phyloP scores from a whole-genome alignment of 1,140 invertebrate genomes.

The Drosophila sulfurigaster region DNA sequence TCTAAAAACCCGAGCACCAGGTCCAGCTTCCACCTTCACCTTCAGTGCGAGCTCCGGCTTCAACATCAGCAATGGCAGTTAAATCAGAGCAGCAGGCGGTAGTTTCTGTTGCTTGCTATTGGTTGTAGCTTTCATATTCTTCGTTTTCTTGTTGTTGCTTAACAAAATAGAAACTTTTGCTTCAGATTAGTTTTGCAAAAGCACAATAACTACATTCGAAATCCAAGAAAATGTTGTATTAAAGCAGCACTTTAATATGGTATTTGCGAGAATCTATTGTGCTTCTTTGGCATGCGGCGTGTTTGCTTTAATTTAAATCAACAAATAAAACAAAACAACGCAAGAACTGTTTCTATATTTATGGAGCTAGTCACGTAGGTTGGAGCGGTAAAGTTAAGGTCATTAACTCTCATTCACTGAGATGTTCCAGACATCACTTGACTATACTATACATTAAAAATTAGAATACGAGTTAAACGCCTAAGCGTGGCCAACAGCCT shows the following conservation, averaged over 20 bases:
- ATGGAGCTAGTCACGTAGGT: conserved; percentile 10
- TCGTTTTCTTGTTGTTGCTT: conserved; percentile 31
- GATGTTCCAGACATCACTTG: conserved; percentile 12
- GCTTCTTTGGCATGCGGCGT: background rate
- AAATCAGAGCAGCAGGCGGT: conserved; percentile 46
- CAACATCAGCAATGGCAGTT: conserved; percentile 13
- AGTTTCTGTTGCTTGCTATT: conserved; percentile 22
- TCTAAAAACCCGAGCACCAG: too few species aligned
- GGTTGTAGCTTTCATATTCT: conserved; percentile 4
- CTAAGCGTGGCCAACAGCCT: background rate
- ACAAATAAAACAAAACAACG: background rate
- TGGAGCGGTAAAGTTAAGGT: conserved; percentile 34
- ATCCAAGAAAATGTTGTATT: background rate
- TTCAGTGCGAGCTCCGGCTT: too few species aligned
- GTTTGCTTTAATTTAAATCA: conserved; percentile 17
- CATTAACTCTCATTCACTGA: conserved; percentile 52
- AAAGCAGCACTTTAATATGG: background rate
- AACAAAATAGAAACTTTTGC: conserved; percentile 56
- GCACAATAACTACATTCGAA: conserved; percentile 60
- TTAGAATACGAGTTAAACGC: conserved; percentile 33
- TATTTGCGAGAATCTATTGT: background rate
- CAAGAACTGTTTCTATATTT: background rate
- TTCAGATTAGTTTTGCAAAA: conserved; percentile 50
- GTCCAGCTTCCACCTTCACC: too few species aligned
- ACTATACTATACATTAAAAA: conserved; percentile 61